Evolutionary conservation across 2,888 invertebrate species (phyloP), one percentile per base, ranked within the genome.

Genomic region (Lepidochrysops patricia): DNA sequence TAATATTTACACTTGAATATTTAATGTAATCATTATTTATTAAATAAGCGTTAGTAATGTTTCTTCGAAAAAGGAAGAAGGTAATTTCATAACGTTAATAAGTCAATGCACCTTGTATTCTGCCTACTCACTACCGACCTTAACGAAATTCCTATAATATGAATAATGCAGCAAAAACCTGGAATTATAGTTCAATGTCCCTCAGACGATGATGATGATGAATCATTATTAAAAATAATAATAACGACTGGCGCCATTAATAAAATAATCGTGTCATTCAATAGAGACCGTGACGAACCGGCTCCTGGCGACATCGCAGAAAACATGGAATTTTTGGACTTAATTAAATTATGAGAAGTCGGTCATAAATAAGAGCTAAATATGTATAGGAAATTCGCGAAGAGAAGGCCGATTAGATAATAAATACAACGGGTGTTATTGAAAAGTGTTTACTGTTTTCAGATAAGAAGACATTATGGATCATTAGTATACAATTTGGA

Each of bases 381-480:
- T 54, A 54, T 54, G 29, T 32, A 19, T 32, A 54, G 32, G 19
- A 54, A 54, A 54, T 15, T 29, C 27, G 7, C 15, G 13, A 15
- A 52, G 27, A 27, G 27, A 54, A 54, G 54, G 54, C 19, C 54
- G 12, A 15, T 32, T 13, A 9, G 15, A 13, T 29, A 29, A 54
- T 29, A 32, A 32, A 54, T 32, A 54, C 19, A 32, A 50, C 7
- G 25, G 27, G 19, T 54, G 54, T 54, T 54, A 54, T 54, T 54
- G 54, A 54, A 54, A 54, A 54, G 15, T 29, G 29, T 43, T 43
- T 43, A 43, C 19, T 52, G 29, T 54, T 54, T 52, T 54, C 54
- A 54, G 32, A 52, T 43, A 19, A 43, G 43, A 43, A 9, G 0
- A 43, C 12, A 19, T 43, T 23, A 43, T 43, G 19, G 19, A 23